Conservation (phyloP, 2,113 vertebrate genomes). For the Istiophorus platypterus region DNA sequence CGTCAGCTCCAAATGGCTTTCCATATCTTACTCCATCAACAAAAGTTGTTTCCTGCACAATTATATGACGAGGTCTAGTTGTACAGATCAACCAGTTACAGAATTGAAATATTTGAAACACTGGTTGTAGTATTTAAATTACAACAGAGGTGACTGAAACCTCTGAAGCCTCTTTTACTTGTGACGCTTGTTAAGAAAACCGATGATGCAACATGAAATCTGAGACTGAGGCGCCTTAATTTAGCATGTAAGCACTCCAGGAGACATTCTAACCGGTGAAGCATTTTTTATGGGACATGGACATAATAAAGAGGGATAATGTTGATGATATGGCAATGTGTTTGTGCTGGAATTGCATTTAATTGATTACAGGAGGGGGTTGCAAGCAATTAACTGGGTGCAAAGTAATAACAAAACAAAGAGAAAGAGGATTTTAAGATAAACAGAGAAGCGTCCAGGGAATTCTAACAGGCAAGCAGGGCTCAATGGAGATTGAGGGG, state of each 20-base stretch:
- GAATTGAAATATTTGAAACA: background rate
- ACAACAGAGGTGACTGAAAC: background rate
- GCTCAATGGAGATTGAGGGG: slow-evolving; percentile 59
- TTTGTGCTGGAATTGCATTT: slow-evolving; percentile 56
- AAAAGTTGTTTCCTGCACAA: background rate
- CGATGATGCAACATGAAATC: slow-evolving; percentile 2
- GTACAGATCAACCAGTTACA: background rate
- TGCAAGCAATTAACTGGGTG: slow-evolving; percentile 49
- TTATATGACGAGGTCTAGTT: background rate
- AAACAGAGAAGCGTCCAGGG: slow-evolving; percentile 24
- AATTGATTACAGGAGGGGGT: slow-evolving; percentile 56
- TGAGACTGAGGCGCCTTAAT: background rate
- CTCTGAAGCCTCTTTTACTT: background rate
- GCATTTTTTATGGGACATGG: slow-evolving; percentile 46
- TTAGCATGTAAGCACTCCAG: slow-evolving; percentile 24
- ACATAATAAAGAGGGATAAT: slow-evolving; percentile 54
- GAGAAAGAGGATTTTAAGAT: slow-evolving; percentile 40
- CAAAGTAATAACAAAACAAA: slow-evolving; percentile 66
- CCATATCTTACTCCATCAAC: background rate
- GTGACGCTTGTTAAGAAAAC: slow-evolving; percentile 12
- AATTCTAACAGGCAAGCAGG: slow-evolving; percentile 42
- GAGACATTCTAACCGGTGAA: background rate
- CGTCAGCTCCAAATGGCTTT: background rate
- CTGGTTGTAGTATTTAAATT: background rate
- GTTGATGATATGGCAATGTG: slow-evolving; percentile 47